These are phyloP conservation scores for Myiagra hebetior DNA, from an alignment of 2,113 vertebrate species.

Conservation along the genomic window DNA sequence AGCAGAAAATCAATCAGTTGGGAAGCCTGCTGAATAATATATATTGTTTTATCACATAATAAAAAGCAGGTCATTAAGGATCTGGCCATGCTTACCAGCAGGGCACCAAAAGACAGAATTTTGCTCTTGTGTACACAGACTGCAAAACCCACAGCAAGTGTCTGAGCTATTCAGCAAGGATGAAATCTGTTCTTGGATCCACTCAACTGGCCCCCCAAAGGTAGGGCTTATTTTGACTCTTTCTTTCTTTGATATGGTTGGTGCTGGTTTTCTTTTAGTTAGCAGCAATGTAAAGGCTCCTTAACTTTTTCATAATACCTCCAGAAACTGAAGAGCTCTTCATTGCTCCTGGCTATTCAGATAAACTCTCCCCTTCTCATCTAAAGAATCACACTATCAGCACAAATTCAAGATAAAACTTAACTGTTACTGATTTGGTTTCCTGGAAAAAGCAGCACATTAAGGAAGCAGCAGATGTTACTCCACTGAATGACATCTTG, in stretches of 20 bases:
- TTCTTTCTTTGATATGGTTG: background rate
- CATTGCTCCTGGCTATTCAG: background rate
- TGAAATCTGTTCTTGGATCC: background rate
- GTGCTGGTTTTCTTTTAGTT: background rate
- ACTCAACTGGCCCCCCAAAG: background rate
- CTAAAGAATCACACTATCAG: background rate
- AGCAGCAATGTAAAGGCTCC: background rate
- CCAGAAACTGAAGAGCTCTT: background rate
- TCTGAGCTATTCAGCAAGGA: background rate
- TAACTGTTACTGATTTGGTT: background rate
- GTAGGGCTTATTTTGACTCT: background rate
- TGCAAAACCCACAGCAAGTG: background rate
- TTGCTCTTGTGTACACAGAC: background rate
- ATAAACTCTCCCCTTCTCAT: background rate
- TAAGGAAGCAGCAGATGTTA: slow-evolving; percentile 22
- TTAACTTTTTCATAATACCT: background rate
- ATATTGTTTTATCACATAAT: background rate
- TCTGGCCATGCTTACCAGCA: background rate
- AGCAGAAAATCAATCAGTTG: background rate
- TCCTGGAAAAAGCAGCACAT: background rate
- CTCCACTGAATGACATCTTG: background rate
- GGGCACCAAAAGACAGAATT: background rate
- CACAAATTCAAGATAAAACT: slow-evolving; percentile 32
- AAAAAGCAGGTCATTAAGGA: background rate
- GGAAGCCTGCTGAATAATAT: background rate